These are phyloP conservation scores for Chaetodon trifasciatus DNA, from an alignment of 2,797 vertebrate genomes.

Conservation along the genomic window DNA sequence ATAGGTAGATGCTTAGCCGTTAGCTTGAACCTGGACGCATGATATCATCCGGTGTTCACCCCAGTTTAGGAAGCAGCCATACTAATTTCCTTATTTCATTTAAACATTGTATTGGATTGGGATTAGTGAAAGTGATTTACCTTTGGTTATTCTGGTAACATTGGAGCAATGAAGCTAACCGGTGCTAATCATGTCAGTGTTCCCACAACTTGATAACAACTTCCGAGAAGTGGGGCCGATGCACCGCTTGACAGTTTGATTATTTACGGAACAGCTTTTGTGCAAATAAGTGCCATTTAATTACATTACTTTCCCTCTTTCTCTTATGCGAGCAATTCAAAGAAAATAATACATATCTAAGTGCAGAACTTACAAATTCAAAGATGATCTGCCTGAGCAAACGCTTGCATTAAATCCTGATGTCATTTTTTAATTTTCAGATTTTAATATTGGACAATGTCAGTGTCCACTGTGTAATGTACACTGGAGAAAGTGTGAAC, in stretches of 20 bases:
- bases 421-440: no score
- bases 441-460: background rate
- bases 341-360: background rate
- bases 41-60: background rate
- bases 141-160: background rate
- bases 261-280: background rate
- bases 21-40: constrained; percentile 34
- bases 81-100: accelerated
- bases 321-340: background rate
- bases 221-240: constrained; percentile 46
- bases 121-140: background rate
- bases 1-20: constrained; percentile 25
- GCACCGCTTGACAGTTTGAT: background rate
- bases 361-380: background rate
- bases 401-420: background rate
- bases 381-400: background rate
- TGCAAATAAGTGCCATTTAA: accelerated
- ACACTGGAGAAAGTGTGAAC: no score
- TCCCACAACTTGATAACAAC: constrained; percentile 47
- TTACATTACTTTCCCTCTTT: background rate
- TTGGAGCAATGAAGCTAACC: constrained; percentile 6
- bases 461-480: background rate
- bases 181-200: constrained; percentile 18
- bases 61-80: accelerated
- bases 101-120: accelerated